Base-by-base conservation (phyloP, 2,797 vertebrate genomes). In the Micropoecilia bifurca region DNA sequence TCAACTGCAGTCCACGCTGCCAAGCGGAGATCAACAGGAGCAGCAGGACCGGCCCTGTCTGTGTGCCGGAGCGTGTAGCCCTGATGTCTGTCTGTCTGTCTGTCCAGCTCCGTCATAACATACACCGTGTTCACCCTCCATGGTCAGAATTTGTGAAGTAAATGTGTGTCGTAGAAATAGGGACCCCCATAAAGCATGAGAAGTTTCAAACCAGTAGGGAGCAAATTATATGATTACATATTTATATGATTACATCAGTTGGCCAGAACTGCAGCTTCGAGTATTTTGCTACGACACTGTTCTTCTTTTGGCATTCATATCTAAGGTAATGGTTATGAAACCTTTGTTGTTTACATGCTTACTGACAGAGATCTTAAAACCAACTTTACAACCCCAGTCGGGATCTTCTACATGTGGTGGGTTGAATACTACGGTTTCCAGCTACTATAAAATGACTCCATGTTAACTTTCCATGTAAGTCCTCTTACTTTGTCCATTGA, bases 11-110 rank as follows among this genome's bases (percentile, higher is more conserved):
- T 89, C 90, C 91, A 88, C 33, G 71, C 87, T 94, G 92, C 90
- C 93, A 92, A 92, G 83, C 82, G 50, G 80, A 86, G 90, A 93
- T 93, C 92, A 93, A 93, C 92, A 92, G 89, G 88, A 92, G 90
- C 75, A 84, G 85, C 74, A 74, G 87, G 79, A 81, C 79, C 69
- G 76, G 80, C 75, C 89, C 84, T 48, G 75, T 82, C 55, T 87
- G 71, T 76, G 75, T 59, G 74, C n/a, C 6, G 85, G 85, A 89
- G 88, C 12, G 12, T 83, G 25, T 22, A 85, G 81, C 75, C 80
- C 75, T 80, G 83, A 83, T 88, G 83, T 71, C 73, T 53, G 88
- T 87, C 33, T 33, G 33, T 33, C 33, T 33, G 33, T 80, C 79
- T 73, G 84, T 69, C 72, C 66, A 71, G 78, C 77, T 83, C 79